These are phyloP conservation scores for Otocyon megalotis DNA, from an alignment of 2,113 vertebrate genomes.

Conservation along the genomic window DNA sequence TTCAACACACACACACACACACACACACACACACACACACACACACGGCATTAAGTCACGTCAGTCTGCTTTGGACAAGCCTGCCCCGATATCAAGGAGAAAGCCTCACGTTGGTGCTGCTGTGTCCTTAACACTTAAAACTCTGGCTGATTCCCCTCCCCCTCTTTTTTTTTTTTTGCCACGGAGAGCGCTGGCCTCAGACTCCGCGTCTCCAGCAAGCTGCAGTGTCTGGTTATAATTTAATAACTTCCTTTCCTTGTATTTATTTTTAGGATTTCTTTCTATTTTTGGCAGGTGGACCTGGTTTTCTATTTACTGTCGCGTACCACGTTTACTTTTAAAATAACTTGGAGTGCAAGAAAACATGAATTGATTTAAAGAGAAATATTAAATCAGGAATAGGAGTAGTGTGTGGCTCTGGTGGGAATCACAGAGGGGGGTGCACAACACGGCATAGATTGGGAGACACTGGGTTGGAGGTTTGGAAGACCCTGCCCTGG, in stretches of 20 bases:
- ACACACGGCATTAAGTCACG: accelerated
- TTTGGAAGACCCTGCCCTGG: not conserved
- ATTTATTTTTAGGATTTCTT: slow-evolving; percentile 77
- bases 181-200: not conserved
- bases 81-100: not conserved
- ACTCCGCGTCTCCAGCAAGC: not conserved
- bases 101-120: not conserved
- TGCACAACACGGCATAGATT: not conserved
- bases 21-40: not conserved
- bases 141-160: not conserved
- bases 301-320: slow-evolving; percentile 63
- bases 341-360: slow-evolving; percentile 56
- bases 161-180: not conserved
- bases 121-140: not conserved
- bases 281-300: slow-evolving; percentile 70
- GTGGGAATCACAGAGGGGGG: not conserved
- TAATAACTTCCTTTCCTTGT: slow-evolving; percentile 56
- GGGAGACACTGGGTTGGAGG: not conserved
- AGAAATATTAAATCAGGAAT: slow-evolving; percentile 47
- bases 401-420: not conserved
- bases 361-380: slow-evolving; percentile 22
- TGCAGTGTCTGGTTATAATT: slow-evolving; percentile 76
- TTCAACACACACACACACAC: accelerated
- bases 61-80: not conserved
- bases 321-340: slow-evolving; percentile 66